Base-by-base conservation (phyloP, 2,797 vertebrate genomes). In the Centroberyx gerrardi region DNA sequence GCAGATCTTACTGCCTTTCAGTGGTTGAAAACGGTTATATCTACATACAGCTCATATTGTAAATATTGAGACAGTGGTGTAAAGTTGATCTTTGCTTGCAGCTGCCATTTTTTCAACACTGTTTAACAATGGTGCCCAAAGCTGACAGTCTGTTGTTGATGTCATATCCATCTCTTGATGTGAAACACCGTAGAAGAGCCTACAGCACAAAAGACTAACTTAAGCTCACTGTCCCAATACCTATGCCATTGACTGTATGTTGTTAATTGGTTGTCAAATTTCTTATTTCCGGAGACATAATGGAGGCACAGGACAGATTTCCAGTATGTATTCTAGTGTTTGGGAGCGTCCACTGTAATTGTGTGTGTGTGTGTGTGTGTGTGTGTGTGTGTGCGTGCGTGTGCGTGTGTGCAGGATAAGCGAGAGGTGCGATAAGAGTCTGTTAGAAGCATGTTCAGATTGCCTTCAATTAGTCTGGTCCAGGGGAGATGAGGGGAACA, bases 401-500 rank as follows among this genome's bases (percentile, higher is more conserved):
- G 40, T 13, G 18, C 65, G 38, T 58, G 18, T 22, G 1, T 48
- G 29, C 64, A 54, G 65, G 61, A 75, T 59, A 58, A 76, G 60
- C 42, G 44, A 60, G 74, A 75, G 59, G 49, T 72, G 80, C 86
- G 82, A 88, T 89, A 85, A 83, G 83, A 76, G 80, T 80, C 69
- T 67, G 76, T 76, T 67, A 75, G 72, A 64, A 83, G 75, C 84
- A 67, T 88, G 90, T 87, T 87, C 63, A 31, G 83, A 81, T 80
- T 90, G 90, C 87, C 91, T 86, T 91, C 85, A 91, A 92, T 93
- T 93, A 88, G 89, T 65, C 72, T 74, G 68, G 82, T 88, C 70
- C 69, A 73, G 85, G 78, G 83, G 88, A 81, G 91, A 89, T 74
- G 63, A 79, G 72, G 75, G 70, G 90, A 91, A 94, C 90, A 94